Evolutionary conservation across 23 tunicate genomes (phyloP).

Genomic region (Aplidium turbinatum): DNA sequence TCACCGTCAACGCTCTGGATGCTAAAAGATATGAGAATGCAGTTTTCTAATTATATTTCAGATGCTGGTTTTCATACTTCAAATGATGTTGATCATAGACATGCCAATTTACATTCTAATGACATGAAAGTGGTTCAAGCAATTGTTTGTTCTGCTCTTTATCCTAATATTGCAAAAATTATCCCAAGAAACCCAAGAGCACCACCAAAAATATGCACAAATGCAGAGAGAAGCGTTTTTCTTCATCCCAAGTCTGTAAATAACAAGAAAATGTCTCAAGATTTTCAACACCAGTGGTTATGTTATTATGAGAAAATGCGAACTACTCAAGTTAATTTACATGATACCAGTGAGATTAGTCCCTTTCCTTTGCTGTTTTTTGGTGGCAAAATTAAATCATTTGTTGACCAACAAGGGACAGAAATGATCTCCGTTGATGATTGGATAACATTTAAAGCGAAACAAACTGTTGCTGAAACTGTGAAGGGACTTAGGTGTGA

Average conservation of each 20-base stretch:
- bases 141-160: conserved; percentile 73
- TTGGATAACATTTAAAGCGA: conserved; percentile 70
- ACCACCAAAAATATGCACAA: conserved; percentile 50
- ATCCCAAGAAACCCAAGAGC: conserved; percentile 11
- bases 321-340: conserved; percentile 46
- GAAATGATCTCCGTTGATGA: conserved; percentile 72
- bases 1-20: conserved; percentile 49
- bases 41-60: conserved; percentile 56
- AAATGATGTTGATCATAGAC: conserved; percentile 2
- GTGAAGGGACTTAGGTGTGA: conserved; percentile 60
- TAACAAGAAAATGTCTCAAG: conserved; percentile 10
- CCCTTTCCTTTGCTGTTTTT: conserved; percentile 75
- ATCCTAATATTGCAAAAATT: conserved; percentile 75
- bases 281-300: conserved; percentile 67
- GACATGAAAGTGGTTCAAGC: conserved; percentile 58
- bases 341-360: conserved; percentile 74
- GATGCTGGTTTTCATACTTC: conserved; percentile 50
- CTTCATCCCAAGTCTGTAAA: conserved; percentile 82
- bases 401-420: conserved; percentile 39
- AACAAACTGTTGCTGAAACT: conserved; percentile 48
- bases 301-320: conserved; percentile 85
- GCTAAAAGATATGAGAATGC: conserved; percentile 71
- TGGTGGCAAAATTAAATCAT: conserved; percentile 65
- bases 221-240: conserved; percentile 51
- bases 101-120: conserved; percentile 39